Conservation (phyloP, 2,797 vertebrate species). For the Pteronotus mesoamericanus region DNA sequence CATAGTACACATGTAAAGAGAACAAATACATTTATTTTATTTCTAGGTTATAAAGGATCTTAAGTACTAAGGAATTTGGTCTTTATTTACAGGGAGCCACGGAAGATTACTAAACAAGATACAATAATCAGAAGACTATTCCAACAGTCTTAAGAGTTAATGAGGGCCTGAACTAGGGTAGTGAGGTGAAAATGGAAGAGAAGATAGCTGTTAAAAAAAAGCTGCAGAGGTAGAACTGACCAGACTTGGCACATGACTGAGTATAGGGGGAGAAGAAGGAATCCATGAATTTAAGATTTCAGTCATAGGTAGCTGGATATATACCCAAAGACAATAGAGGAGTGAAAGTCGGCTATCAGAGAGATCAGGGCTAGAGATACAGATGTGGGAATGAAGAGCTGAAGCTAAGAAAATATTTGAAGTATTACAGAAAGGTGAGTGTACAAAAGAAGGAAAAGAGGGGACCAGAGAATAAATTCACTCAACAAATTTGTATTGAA, state of each 20-base stretch:
- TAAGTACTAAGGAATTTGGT: no score
- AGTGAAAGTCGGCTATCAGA: neutral
- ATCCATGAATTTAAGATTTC: neutral
- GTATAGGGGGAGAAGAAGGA: neutral
- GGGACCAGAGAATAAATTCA: neutral
- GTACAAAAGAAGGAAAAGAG: neutral
- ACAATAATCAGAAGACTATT: no score
- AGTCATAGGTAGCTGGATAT: neutral
- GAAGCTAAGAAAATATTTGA: neutral
- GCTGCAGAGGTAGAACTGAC: no score
- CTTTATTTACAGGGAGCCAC: no score
- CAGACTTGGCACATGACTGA: neutral
- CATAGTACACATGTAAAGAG: no score
- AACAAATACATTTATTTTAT: no score
- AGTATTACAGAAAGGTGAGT: neutral
- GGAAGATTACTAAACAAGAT: no score
- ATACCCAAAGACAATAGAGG: neutral
- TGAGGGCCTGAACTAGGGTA: no score
- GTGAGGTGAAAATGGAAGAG: no score
- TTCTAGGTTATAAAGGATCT: no score
- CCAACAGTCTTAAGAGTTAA: no score
- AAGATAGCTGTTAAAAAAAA: no score
- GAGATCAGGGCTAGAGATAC: neutral
- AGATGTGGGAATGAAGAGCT: neutral
- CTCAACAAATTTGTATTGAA: neutral